Evolutionary conservation across 2,113 vertebrate genomes (phyloP).

Genomic region (Tauraco erythrolophus): DNA sequence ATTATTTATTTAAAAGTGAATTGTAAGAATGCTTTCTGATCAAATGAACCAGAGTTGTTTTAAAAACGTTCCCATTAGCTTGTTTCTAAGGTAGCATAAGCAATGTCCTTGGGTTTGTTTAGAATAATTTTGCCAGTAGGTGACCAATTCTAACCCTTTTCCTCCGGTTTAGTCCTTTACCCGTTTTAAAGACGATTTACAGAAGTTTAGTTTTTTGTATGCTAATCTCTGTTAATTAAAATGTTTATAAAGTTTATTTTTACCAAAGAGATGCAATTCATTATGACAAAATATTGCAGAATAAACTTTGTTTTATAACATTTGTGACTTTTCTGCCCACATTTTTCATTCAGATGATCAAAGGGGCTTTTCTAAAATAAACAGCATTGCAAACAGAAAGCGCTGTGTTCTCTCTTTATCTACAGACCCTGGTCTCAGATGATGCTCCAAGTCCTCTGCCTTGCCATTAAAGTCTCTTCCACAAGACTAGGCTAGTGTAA

Average conservation of each 20-base stretch:
- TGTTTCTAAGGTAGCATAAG: constrained; percentile 76
- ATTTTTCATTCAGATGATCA: constrained; percentile 63
- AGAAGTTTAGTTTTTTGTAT: constrained; percentile 97
- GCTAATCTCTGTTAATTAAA: constrained; percentile 99
- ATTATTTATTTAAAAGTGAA: constrained; percentile 84
- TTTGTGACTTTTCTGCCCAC: constrained; percentile 68
- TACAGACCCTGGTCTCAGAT: neutral
- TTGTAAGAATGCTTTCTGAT: constrained; percentile 79
- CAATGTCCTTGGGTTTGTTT: constrained; percentile 70
- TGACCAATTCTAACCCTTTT: constrained; percentile 72
- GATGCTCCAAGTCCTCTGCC: neutral
- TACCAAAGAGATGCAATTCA: constrained; percentile 99
- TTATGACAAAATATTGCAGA: constrained; percentile 98
- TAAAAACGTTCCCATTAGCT: constrained; percentile 61
- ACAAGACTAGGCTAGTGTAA: neutral
- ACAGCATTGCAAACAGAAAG: constrained; percentile 59
- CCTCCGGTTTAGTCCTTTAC: constrained; percentile 70
- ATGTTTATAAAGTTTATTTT: constrained; percentile 99
- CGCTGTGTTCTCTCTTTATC: constrained; percentile 51
- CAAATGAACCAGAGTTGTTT: constrained; percentile 73
- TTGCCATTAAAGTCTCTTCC: neutral
- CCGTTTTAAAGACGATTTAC: constrained; percentile 79
- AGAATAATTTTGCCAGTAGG: constrained; percentile 77
- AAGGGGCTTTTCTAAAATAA: constrained; percentile 73
- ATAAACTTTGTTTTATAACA: constrained; percentile 96